Evolutionary conservation across 2,888 invertebrate genomes (phyloP).

Genomic region (Allolobophora icterica): DNA sequence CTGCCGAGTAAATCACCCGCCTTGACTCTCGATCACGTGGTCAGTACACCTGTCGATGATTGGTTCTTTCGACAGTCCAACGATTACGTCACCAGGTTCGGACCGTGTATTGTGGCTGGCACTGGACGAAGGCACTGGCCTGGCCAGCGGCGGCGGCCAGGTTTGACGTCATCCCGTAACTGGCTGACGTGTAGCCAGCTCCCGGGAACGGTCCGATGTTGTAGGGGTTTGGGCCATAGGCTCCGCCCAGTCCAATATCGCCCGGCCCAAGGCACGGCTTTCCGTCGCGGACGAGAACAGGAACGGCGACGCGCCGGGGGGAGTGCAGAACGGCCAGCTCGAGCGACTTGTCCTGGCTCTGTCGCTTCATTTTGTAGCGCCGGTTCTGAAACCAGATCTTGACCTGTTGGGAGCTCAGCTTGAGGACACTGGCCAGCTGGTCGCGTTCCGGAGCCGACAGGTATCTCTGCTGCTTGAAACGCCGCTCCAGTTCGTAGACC

Average conservation of each 20-base stretch:
- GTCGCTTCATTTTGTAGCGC: slow-evolving; percentile 78
- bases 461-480: slow-evolving; percentile 87
- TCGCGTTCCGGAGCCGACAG: slow-evolving; percentile 91
- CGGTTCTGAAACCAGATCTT: slow-evolving; percentile 90
- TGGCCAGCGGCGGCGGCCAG: slow-evolving; percentile 13
- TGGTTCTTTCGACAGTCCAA: neutral
- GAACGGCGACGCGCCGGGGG: slow-evolving; percentile 63
- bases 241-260: slow-evolving; percentile 26
- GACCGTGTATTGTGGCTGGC: slow-evolving; percentile 17
- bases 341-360: slow-evolving; percentile 67
- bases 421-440: slow-evolving; percentile 80
- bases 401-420: slow-evolving; percentile 75
- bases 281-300: slow-evolving; percentile 65
- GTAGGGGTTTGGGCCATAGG: slow-evolving; percentile 34
- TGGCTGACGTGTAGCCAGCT: neutral
- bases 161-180: neutral
- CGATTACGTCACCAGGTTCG: neutral
- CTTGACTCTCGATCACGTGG: neutral
- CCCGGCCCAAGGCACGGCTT: slow-evolving; percentile 59
- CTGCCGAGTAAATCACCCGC: neutral
- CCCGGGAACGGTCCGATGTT: slow-evolving; percentile 43
- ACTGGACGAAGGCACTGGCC: slow-evolving; percentile 28
- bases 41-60: neutral
- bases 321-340: slow-evolving; percentile 65
- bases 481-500: slow-evolving; percentile 81